phyloP scores from a whole-genome alignment of 64 coral and sea anemone genomes.

The Exaiptasia diaphana region DNA sequence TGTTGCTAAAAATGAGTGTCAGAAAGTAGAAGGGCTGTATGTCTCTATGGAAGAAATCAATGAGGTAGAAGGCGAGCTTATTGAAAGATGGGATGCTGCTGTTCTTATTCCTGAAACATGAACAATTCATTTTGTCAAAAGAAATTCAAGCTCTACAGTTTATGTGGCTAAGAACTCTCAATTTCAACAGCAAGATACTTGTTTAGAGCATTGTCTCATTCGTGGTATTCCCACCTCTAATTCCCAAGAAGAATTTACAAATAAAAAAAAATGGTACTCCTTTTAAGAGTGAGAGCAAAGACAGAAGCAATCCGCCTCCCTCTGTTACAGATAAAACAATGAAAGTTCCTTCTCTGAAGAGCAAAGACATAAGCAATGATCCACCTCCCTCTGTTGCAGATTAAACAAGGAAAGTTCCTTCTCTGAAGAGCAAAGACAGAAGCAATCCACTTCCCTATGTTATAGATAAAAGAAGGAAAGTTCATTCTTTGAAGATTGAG shows the following conservation, averaged over 20 bases:
- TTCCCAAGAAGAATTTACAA: neutral
- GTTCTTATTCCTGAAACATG: constrained; percentile 26
- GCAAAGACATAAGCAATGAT: too few relatives aligned
- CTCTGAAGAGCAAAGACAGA: too few relatives aligned
- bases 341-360: too few relatives aligned
- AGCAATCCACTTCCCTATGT: neutral
- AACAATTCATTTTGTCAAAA: constrained; percentile 44
- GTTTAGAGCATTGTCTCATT: constrained; percentile 37
- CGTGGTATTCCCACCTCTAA: too few relatives aligned
- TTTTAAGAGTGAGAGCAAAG: too few relatives aligned
- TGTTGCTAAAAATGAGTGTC: constrained; percentile 9
- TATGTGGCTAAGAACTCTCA: constrained; percentile 3
- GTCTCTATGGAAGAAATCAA: neutral
- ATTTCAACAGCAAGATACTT: constrained; percentile 25
- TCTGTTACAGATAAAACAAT: too few relatives aligned
- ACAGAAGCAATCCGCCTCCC: too few relatives aligned
- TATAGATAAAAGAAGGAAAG: too few relatives aligned
- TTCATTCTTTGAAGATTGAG: too few relatives aligned
- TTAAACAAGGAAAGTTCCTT: too few relatives aligned
- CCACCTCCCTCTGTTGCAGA: too few relatives aligned
- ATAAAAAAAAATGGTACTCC: neutral
- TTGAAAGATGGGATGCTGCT: constrained; percentile 9
- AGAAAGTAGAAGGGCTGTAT: constrained; percentile 42
- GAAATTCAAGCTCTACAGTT: neutral
- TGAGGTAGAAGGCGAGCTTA: neutral